Conservation (phyloP, 2,888 invertebrate genomes). For the Loripinus fragilis region DNA sequence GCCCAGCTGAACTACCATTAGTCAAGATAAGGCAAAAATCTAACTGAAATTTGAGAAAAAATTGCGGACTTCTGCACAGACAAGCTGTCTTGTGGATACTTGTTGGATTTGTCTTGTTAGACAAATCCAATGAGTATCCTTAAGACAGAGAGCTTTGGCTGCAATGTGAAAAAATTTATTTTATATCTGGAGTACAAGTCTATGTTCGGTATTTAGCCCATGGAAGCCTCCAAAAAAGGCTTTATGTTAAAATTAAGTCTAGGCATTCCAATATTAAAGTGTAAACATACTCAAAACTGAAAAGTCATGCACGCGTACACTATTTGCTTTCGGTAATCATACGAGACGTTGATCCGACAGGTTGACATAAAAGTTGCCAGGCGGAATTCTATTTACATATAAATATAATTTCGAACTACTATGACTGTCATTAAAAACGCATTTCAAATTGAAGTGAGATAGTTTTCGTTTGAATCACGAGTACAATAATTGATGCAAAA, state of each 20-base stretch:
- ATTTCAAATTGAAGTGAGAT: background rate
- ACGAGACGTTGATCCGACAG: background rate
- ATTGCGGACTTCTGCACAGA: no score
- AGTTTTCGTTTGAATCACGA: background rate
- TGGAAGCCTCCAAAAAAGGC: conserved; percentile 3
- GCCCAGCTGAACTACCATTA: background rate
- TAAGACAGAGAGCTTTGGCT: no score
- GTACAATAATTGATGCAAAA: no score
- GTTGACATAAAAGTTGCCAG: background rate
- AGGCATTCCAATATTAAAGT: conserved; percentile 1
- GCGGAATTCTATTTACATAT: conserved; percentile 14
- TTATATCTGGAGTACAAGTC: no score
- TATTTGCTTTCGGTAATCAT: conserved; percentile 2
- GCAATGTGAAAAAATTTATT: no score
- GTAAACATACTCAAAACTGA: conserved; percentile 12
- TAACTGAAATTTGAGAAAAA: no score
- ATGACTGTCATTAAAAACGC: conserved; percentile 1
- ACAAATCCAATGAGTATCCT: no score
- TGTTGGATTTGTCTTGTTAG: no score
- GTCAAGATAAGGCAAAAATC: no score
- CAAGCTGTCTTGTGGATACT: no score
- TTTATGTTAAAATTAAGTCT: background rate
- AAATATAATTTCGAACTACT: conserved; percentile 1
- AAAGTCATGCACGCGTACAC: conserved; percentile 5
- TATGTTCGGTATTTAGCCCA: conserved; percentile 5